Evolutionary conservation across 2,888 invertebrate species (phyloP).

Genomic region (Dichetophora obliterata): DNA sequence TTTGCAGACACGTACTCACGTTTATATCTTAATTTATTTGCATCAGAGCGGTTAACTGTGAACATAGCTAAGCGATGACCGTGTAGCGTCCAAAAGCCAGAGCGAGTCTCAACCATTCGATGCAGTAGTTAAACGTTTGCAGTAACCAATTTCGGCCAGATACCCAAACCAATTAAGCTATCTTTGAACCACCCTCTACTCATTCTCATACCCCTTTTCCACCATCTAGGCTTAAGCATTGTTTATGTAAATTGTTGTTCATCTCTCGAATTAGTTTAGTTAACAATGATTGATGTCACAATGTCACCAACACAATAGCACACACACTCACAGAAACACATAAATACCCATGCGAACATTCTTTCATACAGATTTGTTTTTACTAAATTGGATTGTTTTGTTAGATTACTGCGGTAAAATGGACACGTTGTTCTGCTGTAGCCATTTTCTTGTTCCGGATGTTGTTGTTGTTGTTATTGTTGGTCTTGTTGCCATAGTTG

Average conservation of each 20-base stretch:
- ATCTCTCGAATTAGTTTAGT: slow-evolving; percentile 43
- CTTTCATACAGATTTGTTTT: slow-evolving; percentile 30
- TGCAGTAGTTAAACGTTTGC: neutral
- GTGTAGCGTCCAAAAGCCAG: neutral
- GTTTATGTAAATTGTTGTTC: slow-evolving; percentile 33
- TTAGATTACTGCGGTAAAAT: slow-evolving; percentile 37
- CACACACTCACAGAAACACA: slow-evolving; percentile 16
- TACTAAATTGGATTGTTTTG: slow-evolving; percentile 39
- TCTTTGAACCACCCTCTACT: neutral
- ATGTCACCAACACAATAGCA: slow-evolving; percentile 28
- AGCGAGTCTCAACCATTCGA: neutral
- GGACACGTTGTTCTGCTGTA: slow-evolving; percentile 24
- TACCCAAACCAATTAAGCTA: neutral
- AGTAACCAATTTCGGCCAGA: neutral
- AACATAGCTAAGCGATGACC: neutral
- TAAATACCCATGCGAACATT: slow-evolving; percentile 1
- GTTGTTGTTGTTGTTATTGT: neutral
- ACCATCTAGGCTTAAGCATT: neutral
- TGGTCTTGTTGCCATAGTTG: neutral
- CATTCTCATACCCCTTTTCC: neutral
- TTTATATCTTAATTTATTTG: slow-evolving; percentile 17
- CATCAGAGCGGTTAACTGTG: neutral
- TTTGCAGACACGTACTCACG: neutral
- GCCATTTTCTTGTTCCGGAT: neutral
- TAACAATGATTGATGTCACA: slow-evolving; percentile 44